phyloP scores from a whole-genome alignment of 2,113 vertebrate species.

The Mola mola region DNA sequence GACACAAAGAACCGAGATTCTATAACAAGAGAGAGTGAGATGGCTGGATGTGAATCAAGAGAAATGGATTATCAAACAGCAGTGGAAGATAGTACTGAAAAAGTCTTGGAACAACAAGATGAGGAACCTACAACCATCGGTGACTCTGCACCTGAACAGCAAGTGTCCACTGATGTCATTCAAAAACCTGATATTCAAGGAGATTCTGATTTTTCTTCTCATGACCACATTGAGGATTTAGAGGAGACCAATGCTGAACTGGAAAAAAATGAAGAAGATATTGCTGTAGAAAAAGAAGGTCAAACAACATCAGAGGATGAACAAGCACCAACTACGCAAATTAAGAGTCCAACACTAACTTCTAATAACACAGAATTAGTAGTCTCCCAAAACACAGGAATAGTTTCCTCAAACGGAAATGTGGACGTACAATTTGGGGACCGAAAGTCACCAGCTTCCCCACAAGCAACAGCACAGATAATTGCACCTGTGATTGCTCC shows the following conservation, averaged over 20 bases:
- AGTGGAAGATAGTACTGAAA: constrained; percentile 7
- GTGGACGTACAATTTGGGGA: constrained; percentile 57
- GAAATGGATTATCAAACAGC: constrained; percentile 22
- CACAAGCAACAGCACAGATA: constrained; percentile 4
- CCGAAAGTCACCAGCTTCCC: constrained; percentile 7
- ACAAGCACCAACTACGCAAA: constrained; percentile 16
- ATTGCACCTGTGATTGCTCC: constrained; percentile 1
- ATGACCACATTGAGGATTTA: constrained; percentile 8
- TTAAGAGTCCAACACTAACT: constrained; percentile 12
- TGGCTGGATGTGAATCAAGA: constrained; percentile 16
- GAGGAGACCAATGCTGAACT: constrained; percentile 27
- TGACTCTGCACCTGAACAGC: constrained; percentile 16
- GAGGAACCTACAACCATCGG: neutral
- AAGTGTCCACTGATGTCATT: neutral
- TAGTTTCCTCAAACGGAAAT: constrained; percentile 43
- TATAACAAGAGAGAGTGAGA: constrained; percentile 6
- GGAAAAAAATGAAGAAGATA: constrained; percentile 5
- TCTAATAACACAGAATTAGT: constrained; percentile 8
- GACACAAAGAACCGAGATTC: constrained; percentile 5
- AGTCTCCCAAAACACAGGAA: constrained; percentile 46
- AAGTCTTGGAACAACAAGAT: neutral
- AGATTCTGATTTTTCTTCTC: neutral
- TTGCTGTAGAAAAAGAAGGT: constrained; percentile 5
- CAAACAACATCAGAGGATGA: constrained; percentile 5
- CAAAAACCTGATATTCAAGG: neutral